Base-by-base conservation (phyloP, 2,113 vertebrate species). In the Xiphophorus couchianus region DNA sequence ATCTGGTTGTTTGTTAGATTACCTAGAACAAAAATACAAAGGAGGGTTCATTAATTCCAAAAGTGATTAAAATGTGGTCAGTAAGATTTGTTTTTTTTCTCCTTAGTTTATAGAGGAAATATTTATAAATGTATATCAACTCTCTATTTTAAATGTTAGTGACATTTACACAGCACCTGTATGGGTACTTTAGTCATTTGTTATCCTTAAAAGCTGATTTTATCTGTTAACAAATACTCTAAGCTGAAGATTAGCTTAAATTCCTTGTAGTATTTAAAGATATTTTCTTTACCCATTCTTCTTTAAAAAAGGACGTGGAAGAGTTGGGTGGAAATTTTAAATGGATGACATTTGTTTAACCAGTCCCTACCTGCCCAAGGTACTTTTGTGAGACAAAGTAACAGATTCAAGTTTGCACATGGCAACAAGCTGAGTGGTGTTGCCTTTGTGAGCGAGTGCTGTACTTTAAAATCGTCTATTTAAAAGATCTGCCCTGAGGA, bases 361-460 rank as follows among this genome's bases (percentile, higher is more conserved):
- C 79, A 89, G 92, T 93, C 86, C 54, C 71, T 93, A 91, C 92
- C 92, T 94, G 94, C 87, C 91, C 58, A 44, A 77, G 69, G 69
- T 78, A 66, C 75, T 66, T 78, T 67, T 86, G 76, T 76, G 62
- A 82, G 81, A 78, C 37, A 22, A 58, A 62, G 75, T 71, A 81
- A 75, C 81, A 77, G 33, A 88, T 74, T 90, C 88, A 90, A 85
- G 90, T 92, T 88, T 58, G 73, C 86, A 92, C 90, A 90, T 31
- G 86, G 82, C 75, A 74, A 65, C 76, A 71, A 58, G 73, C 67
- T 37, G 66, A 80, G 66, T 71, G 66, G 75, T 74, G 77, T 76
- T 70, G 78, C 72, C 69, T 82, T 69, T 88, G 74, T 63, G 60
- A 80, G 77, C n/a, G 67, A 62, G 74, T 67, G 66, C n/a, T 54